Base-by-base conservation (phyloP, 2,797 vertebrate species). In the Pseudochirops cupreus region DNA sequence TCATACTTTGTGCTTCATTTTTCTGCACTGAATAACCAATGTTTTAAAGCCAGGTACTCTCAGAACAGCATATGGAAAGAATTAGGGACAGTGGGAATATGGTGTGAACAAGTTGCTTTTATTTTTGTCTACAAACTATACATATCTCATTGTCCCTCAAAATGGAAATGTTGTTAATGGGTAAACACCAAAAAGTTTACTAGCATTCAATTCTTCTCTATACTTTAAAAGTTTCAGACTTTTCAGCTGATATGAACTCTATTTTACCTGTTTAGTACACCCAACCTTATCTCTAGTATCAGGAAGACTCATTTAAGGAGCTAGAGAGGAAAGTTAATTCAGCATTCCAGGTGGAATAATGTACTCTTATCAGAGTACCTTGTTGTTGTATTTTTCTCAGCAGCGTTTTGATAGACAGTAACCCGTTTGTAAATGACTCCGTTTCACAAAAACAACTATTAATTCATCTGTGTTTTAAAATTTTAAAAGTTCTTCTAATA, bases 21-120 rank as follows among this genome's bases (percentile, higher is more conserved):
- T 99, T 99, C 98, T 98, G 98, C 98, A 98, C 98, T 98, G 98
- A 99, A 97, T 98, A 98, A 98, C 98, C 98, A 99, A 98, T 98
- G 98, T 96, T 98, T 98, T 95, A 97, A 98, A 98, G 94, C 98
- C 98, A 98, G 98, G 98, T 98, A 97, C 98, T 98, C 98, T 98
- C 97, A 98, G 97, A 98, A 94, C 92, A 98, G 98, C 98, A 97
- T 95, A 97, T 9, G 90, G 95, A 97, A 98, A 97, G 97, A 96
- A 46, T 98, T 97, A 97, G 97, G 96, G 97, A 91, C 58, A 96
- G 93, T 94, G 94, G 97, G 94, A 93, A 33, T 96, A 96, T 95
- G 94, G 89, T 94, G 93, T 96, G 95, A 96, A 91, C 92, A 95
- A 96, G 97, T 96, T 91, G 96, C 97, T 94, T 95, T 93, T 4